Conservation (phyloP, 2,113 vertebrate species). For the Amia ocellicauda region DNA sequence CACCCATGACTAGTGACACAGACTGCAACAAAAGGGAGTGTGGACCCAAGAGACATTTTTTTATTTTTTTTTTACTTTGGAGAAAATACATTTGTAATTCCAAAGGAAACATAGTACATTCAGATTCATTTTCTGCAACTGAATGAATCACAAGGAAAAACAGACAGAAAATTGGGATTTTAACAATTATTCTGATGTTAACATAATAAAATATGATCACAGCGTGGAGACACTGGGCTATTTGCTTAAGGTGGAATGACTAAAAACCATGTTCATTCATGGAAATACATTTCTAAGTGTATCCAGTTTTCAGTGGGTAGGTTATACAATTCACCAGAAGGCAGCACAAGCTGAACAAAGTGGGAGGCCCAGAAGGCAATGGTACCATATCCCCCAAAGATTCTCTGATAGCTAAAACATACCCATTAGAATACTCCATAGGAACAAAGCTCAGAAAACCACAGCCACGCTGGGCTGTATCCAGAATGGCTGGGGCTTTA, state of each 20-base stretch:
- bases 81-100: too few species aligned
- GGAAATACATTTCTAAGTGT: neutral
- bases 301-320: slow-evolving; percentile 26
- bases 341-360: slow-evolving; percentile 42
- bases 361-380: slow-evolving; percentile 57
- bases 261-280: neutral
- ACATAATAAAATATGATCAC: too few species aligned
- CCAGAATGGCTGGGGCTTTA: slow-evolving; percentile 43
- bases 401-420: slow-evolving; percentile 51
- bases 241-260: neutral
- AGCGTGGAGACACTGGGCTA: too few species aligned
- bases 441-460: slow-evolving; percentile 45
- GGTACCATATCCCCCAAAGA: slow-evolving; percentile 49
- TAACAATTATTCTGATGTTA: too few species aligned
- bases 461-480: slow-evolving; percentile 46
- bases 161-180: too few species aligned
- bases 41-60: too few species aligned
- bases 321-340: slow-evolving; percentile 47
- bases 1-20: too few species aligned
- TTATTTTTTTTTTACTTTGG: too few species aligned
- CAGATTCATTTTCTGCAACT: too few species aligned
- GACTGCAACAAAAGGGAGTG: too few species aligned
- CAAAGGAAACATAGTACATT: too few species aligned
- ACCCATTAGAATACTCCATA: slow-evolving; percentile 55
- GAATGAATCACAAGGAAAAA: too few species aligned